Base-by-base conservation (phyloP, 2,113 vertebrate species). In the Cynopterus brachyotis region DNA sequence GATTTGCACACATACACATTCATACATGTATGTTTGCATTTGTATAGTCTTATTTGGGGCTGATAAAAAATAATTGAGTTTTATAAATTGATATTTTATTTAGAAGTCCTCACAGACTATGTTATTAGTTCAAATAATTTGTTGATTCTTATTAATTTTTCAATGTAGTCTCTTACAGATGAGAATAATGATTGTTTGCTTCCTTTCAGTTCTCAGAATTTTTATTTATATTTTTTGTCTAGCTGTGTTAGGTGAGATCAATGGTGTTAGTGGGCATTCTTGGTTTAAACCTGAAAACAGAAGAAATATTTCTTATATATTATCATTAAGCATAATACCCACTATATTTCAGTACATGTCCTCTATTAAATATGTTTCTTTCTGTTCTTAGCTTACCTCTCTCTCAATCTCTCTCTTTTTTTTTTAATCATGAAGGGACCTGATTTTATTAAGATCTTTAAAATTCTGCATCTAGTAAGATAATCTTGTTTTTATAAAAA, bases 1-100 rank as follows among this genome's bases (percentile, higher is more conserved):
- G 81, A 47, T 50, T 50, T 50, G 53, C 6, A 35, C 1, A 64
- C 3, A 78, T 7, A 59, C 3, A 73, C 20, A 70, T 7, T 20
- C 30, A 1, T 19, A 32, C n/a, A 42, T 5, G 30, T 28, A 28
- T 45, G 55, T 73, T 24, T 80, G 8, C 37, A 55, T 40, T 45
- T 55, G 12, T 30, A 47, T n/a, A 70, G 37, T 57, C 88, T 59
- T 62, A 80, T 72, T 85, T 45, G 22, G 30, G 32, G 28, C 12
- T 95, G 16, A 83, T 62, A 86, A 94, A 95, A 95, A 95, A 82
- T 82, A 75, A 59, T 24, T 88, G 57, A 85, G 4, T 40, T 88
- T 73, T 67, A 19, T 75, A 73, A 85, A 80, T 20, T 70, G 22
- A 76, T 67, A 53, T 59, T 80, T 17, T 79, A 82, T 20, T 86